Conservation (phyloP, 2,113 vertebrate species). For the Capreolus pygargus region DNA sequence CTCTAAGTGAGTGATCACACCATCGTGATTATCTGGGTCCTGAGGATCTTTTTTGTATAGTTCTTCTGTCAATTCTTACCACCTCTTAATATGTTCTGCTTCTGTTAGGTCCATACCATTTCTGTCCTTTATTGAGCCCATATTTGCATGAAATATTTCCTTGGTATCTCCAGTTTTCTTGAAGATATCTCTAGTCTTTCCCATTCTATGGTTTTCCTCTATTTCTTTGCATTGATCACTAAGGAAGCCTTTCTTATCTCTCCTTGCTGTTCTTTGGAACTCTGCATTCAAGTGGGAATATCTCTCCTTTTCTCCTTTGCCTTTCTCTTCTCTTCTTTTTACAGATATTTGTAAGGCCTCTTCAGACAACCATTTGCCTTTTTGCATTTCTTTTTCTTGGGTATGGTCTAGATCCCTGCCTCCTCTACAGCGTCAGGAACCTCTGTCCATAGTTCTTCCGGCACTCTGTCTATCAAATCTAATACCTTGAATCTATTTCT, state of each 20-base stretch:
- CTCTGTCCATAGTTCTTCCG: background rate
- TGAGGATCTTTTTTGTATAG: background rate
- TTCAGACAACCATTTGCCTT: background rate
- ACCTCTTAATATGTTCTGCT: background rate
- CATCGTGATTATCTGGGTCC: background rate
- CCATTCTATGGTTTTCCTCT: background rate
- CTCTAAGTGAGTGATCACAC: background rate
- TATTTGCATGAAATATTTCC: background rate
- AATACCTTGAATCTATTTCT: background rate
- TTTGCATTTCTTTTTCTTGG: background rate
- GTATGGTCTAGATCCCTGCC: background rate
- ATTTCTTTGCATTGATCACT: background rate
- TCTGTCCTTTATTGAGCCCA: background rate
- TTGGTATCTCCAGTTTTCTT: background rate
- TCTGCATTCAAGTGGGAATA: background rate
- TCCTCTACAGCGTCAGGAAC: background rate
- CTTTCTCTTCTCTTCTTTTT: background rate
- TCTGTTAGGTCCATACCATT: background rate
- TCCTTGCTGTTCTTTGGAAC: background rate
- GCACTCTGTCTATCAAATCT: background rate
- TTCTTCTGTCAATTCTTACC: background rate
- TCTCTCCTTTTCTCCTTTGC: background rate
- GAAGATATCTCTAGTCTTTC: background rate
- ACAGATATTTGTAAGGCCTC: background rate
- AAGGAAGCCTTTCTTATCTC: background rate